Evolutionary conservation across 2,888 invertebrate genomes (phyloP), one percentile per base, ranked within the genome.

Genomic region (Selenia dentaria): DNA sequence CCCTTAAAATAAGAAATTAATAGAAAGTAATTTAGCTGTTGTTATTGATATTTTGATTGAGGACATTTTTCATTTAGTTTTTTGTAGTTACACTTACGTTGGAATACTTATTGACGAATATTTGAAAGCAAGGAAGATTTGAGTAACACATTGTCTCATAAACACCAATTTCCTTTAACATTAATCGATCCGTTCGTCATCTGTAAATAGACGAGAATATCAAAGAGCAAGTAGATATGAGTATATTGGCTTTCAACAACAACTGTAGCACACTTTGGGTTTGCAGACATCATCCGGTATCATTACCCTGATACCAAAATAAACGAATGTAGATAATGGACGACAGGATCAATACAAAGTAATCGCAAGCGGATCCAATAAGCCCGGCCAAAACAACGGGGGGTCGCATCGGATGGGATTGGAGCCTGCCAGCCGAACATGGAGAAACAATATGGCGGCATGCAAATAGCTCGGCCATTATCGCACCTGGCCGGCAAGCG

Each of bases 391-490:
- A 85, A 86, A 83, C 85, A 82, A 82, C 83, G 80, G 89, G 87
- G 85, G 83, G 79, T 77, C 84, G 81, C 74, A 70, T 69, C 74
- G 64, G 74, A 74, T 73, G 73, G 71, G 77, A 75, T 75, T 73
- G 79, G 72, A 75, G 79, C 62, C 75, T 73, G 69, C 64, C 70
- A 70, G 74, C 81, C 81, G 81, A 85, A 79, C 84, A 85, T 80
- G 83, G 88, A 81, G 76, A 83, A 84, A 83, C 89, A 89, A 86
- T 87, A 90, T 89, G 89, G 89, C 89, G 87, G 89, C 90, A 90
- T 90, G 89, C 89, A 90, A 90, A 90, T 90, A 88, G 83, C 86
- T 75, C 81, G 80, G 83, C 90, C 86, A 90, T 90, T 90, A 90
- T 89, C 89, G 86, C 90, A 90, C 90, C 90, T 89, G 90, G 86